Percentiles rank a stretch among this genome's conserved stretches.
These are phyloP conservation scores for Sardina pilchardus DNA, from an alignment of 2,113 vertebrate species.

Conservation along the genomic window DNA sequence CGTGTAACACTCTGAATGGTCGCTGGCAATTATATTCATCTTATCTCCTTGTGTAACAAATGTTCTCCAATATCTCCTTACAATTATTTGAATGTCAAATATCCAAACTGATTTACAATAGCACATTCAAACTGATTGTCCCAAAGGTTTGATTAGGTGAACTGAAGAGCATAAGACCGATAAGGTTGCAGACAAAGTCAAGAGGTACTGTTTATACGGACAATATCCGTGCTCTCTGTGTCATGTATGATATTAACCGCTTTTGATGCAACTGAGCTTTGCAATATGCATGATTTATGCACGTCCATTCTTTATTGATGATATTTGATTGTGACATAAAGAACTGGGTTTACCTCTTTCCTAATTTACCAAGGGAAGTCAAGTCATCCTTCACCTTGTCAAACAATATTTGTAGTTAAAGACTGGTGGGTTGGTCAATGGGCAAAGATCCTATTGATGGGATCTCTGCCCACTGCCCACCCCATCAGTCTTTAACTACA, in stretches of 20 bases:
- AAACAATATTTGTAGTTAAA: neutral
- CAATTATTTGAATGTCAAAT: constrained; percentile 31
- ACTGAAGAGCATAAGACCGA: constrained; percentile 32
- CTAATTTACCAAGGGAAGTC: neutral
- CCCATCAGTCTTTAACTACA: too few relatives aligned
- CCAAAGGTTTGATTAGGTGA: constrained; percentile 41
- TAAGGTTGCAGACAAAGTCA: constrained; percentile 17
- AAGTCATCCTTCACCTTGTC: neutral
- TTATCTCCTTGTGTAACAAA: neutral
- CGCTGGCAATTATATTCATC: neutral
- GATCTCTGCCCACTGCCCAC: neutral
- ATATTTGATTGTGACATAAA: neutral
- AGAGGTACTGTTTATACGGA: neutral
- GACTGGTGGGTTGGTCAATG: neutral
- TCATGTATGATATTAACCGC: neutral
- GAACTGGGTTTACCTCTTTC: neutral
- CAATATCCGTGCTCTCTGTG: neutral
- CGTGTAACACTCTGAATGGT: neutral
- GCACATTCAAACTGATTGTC: neutral
- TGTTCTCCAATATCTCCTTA: neutral
- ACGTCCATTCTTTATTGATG: neutral
- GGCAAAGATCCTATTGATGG: neutral
- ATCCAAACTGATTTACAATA: constrained; percentile 24
- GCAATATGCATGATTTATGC: neutral
- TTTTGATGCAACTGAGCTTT: neutral